Conservation (phyloP, 2,113 vertebrate species). For the Pelecanus crispus region DNA sequence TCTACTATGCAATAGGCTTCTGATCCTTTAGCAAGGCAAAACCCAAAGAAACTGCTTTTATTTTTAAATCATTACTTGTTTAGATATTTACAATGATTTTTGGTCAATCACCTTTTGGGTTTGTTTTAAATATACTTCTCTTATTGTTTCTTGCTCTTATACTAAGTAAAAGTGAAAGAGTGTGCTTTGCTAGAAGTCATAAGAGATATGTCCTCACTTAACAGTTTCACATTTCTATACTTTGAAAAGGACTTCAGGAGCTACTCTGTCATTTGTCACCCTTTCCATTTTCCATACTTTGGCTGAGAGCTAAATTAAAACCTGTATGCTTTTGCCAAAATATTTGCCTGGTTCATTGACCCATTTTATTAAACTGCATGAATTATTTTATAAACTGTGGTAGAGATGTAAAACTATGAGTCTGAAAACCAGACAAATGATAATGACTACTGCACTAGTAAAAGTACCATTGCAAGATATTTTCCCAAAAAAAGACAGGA, state of each 20-base stretch:
- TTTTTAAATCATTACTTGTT: not conserved
- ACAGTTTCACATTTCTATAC: not conserved
- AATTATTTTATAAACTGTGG: not conserved
- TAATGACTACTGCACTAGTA: not conserved
- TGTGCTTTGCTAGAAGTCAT: not conserved
- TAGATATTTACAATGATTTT: not conserved
- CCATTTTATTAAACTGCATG: not conserved
- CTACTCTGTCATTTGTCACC: not conserved
- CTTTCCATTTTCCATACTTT: not conserved
- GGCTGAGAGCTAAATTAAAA: not conserved
- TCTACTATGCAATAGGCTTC: not conserved
- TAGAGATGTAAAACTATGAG: not conserved
- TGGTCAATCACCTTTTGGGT: not conserved
- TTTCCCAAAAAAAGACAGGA: not conserved
- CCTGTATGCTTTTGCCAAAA: not conserved
- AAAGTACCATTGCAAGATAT: not conserved
- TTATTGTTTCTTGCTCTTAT: not conserved
- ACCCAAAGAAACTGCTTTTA: not conserved
- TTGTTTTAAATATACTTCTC: not conserved
- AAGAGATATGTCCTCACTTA: not conserved
- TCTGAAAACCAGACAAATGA: not conserved
- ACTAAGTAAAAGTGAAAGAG: not conserved
- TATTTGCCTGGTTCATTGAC: not conserved
- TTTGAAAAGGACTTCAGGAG: not conserved
- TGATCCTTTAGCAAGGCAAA: not conserved